These are phyloP conservation scores for Pteropus rufus DNA, from an alignment of 2,797 vertebrate species.

Conservation along the genomic window DNA sequence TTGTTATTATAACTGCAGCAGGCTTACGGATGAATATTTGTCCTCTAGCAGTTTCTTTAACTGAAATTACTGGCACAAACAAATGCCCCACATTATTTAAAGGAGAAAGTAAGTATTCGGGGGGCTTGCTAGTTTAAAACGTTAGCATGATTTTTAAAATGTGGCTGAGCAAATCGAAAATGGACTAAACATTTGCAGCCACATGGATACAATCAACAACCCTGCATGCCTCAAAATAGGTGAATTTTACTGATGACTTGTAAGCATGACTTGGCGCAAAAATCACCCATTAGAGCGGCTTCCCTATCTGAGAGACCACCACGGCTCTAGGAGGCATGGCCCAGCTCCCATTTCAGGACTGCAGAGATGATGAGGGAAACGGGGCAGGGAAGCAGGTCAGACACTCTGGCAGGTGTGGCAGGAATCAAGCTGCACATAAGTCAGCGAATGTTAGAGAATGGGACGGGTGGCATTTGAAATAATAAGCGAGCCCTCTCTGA, in stretches of 20 bases:
- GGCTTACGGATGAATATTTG: neutral
- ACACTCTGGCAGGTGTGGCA: conserved; percentile 23
- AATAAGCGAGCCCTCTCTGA: conserved; percentile 59
- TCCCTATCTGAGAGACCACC: neutral
- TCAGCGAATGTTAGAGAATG: conserved; percentile 53
- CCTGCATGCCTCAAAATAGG: conserved; percentile 21
- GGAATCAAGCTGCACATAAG: conserved; percentile 65
- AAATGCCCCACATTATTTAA: neutral
- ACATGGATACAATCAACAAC: neutral
- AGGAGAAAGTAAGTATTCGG: conserved; percentile 26
- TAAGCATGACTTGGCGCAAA: neutral
- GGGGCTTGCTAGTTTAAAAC: conserved; percentile 40
- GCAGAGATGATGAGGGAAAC: neutral
- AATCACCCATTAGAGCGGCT: neutral
- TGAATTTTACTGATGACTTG: conserved; percentile 14
- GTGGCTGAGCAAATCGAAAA: conserved; percentile 57
- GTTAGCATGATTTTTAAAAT: conserved; percentile 40
- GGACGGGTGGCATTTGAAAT: conserved; percentile 78
- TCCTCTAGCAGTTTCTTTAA: neutral
- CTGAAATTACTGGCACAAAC: neutral
- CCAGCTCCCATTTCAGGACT: neutral
- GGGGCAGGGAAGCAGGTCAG: conserved; percentile 46
- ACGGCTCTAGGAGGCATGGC: neutral
- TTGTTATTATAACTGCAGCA: neutral
- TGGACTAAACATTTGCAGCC: neutral